Percentiles rank a stretch among this genome's conserved stretches.
Conservation (phyloP, 1,140 invertebrate genomes). For the Bombyx mandarina region DNA sequence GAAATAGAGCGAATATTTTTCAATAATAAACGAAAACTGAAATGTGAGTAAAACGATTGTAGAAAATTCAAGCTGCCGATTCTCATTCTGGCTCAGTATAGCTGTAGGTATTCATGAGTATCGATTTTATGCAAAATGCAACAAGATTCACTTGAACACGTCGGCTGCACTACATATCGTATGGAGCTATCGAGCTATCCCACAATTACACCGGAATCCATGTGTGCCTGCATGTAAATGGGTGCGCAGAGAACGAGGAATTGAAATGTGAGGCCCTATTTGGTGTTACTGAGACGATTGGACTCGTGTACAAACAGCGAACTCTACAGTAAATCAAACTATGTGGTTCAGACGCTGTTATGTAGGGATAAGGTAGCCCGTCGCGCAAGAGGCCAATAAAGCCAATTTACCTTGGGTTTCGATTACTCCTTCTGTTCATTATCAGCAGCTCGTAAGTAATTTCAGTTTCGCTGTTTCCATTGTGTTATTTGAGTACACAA, state of each 20-base stretch:
- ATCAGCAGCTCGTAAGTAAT: conserved; percentile 27
- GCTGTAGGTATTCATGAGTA: conserved; percentile 59
- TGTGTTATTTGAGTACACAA: conserved; percentile 28
- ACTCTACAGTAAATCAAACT: too few species aligned
- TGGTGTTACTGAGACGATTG: conserved; percentile 33
- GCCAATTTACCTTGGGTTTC: conserved; percentile 27
- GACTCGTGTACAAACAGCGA: conserved; percentile 34
- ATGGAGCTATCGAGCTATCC: conserved; percentile 40
- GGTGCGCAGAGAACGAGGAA: conserved; percentile 23
- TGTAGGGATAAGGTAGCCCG: not conserved
- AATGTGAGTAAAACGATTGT: conserved; percentile 50
- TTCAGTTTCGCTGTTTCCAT: conserved; percentile 27
- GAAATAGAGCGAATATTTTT: conserved; percentile 7
- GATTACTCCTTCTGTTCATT: conserved; percentile 32
- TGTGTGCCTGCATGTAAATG: conserved; percentile 53
- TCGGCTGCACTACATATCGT: conserved; percentile 47
- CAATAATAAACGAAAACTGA: conserved; percentile 27
- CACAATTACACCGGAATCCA: conserved; percentile 53
- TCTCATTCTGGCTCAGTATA: conserved; percentile 42
- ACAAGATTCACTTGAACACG: conserved; percentile 66
- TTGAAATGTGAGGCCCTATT: conserved; percentile 30
- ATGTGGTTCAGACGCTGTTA: too few species aligned
- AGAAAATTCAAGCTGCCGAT: conserved; percentile 44
- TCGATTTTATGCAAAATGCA: conserved; percentile 71
- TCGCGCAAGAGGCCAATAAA: conserved; percentile 13